Evolutionary conservation across 2,113 vertebrate species (phyloP), one percentile per base, ranked within the genome.

Genomic region (Chlamydotis undulata): DNA sequence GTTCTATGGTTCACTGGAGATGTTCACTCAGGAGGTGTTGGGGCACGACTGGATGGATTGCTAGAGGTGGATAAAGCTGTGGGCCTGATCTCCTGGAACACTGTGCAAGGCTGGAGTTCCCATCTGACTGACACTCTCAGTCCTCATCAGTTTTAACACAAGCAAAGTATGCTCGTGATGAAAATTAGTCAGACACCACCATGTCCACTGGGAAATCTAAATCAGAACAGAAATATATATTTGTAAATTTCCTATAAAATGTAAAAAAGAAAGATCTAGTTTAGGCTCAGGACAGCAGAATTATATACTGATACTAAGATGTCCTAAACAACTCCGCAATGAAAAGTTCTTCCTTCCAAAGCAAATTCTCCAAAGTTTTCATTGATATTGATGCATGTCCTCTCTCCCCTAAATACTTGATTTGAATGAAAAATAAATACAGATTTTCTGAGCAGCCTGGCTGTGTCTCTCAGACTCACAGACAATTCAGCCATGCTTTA

Each of bases 1-100:
- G 79, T 87, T 95, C 73, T 61, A 10, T 57, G 80, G 96, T 88
- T 94, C 89, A 89, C 60, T 89, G 74, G 64, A 92, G 83, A 57
- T 91, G 56, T 89, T 95, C 41, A 14, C 61, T 78, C 65, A 37
- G 64, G 65, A 86, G 64, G 23, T 87, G 33, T n/a, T 87, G 80
- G 49, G 76, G 41, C 77, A 78, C 2, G 7, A 84, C 64, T 74
- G 68, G 35, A 41, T 78, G 86, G 59, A 63, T 80, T 5, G 24
- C 37, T 60, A 24, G 77, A 64, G 77, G 28, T 43, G 19, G 63
- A 28, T 37, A 64, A 45, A 82, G 49, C 65, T 84, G 19, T 45
- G 28, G 45, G 43, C 52, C 63, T 88, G 39, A 76, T 91, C 80
- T 87, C 87, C 56, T 53, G n/a, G 64, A 86, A 64, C 33, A 22